phyloP scores from a whole-genome alignment of 1,140 invertebrate genomes.

The Aporrectodea caliginosa region DNA sequence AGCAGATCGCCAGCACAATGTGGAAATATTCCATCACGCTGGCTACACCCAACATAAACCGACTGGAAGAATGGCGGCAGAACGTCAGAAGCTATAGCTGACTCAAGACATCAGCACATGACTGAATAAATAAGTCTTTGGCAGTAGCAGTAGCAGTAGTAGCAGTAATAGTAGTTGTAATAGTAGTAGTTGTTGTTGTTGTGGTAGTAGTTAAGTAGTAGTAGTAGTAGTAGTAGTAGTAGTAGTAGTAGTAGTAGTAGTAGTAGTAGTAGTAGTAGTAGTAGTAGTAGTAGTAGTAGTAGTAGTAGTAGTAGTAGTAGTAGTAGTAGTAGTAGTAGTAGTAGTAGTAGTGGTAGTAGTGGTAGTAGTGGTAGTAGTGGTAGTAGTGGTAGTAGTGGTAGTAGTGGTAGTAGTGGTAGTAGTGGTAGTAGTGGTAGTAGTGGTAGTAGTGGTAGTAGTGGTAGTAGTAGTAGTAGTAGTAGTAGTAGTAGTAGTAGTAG shows the following conservation, averaged over 20 bases:
- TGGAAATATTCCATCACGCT: too few species aligned
- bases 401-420: neutral
- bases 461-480: slow-evolving; percentile 2
- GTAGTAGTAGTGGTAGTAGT: neutral
- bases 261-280: neutral
- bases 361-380: neutral
- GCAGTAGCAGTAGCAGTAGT: neutral
- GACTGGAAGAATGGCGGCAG: too few species aligned
- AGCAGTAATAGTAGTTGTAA: neutral
- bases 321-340: slow-evolving; percentile 3
- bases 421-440: neutral
- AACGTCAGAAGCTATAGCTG: too few species aligned
- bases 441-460: neutral
- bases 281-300: slow-evolving; percentile 2
- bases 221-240: slow-evolving; percentile 2
- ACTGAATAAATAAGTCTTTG: too few species aligned
- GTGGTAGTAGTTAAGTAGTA: neutral
- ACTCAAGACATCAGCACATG: too few species aligned
- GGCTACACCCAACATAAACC: too few species aligned
- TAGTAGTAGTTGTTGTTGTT: neutral
- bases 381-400: neutral
- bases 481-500: neutral
- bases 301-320: slow-evolving; percentile 2
- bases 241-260: slow-evolving; percentile 2
- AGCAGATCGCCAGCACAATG: too few species aligned